A percentile compares a stretch with the other conserved stretches of the same genome.
Evolutionary conservation across 2,113 vertebrate genomes (phyloP).

Genomic region (Albula glossodonta): DNA sequence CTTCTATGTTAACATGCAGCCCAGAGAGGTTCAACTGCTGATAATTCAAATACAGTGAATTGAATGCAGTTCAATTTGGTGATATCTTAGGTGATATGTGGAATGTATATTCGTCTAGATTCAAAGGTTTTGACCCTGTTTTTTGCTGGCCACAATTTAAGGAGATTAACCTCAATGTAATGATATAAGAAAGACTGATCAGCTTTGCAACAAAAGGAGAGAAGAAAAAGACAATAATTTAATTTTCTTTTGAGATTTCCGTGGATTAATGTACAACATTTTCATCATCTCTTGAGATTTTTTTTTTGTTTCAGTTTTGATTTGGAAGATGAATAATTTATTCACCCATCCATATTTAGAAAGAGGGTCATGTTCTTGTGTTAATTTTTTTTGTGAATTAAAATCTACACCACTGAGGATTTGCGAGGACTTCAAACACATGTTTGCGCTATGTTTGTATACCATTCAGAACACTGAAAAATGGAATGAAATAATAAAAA

Average conservation of each 20-base stretch:
- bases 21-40: no score
- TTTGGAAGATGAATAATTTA: no score
- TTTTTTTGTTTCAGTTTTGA: no score
- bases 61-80: not conserved
- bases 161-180: no score
- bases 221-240: not conserved
- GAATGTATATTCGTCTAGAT: conserved; percentile 33
- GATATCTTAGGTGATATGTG: conserved; percentile 30
- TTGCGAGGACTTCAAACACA: not conserved
- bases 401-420: not conserved
- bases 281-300: no score
- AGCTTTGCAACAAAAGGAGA: not conserved
- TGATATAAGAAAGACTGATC: no score
- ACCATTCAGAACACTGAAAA: not conserved
- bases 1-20: no score
- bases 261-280: no score
- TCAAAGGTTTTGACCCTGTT: not conserved
- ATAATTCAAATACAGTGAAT: no score
- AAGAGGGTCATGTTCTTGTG: not conserved
- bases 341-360: no score
- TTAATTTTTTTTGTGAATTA: not conserved
- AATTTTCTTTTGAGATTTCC: not conserved
- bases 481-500: not conserved
- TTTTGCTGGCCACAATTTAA: conserved; percentile 22
- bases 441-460: no score